phyloP scores from a whole-genome alignment of 2,888 invertebrate genomes.

The Lycophotia porphyrea region DNA sequence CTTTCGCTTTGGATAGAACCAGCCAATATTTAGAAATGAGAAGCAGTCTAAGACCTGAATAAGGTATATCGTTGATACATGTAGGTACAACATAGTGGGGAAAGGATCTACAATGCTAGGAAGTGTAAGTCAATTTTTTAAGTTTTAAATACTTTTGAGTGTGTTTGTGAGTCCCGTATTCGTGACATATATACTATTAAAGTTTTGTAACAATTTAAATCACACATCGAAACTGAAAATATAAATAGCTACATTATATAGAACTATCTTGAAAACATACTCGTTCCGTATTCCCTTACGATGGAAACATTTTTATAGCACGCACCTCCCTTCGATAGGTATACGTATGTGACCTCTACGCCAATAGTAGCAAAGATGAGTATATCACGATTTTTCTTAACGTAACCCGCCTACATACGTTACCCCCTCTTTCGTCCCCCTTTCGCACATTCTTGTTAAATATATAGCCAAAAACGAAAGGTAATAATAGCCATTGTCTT shows the following conservation, averaged over 20 bases:
- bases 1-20: neutral
- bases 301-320: slow-evolving; percentile 26
- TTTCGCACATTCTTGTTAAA: slow-evolving; percentile 69
- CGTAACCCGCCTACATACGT: slow-evolving; percentile 69
- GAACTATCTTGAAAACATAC: slow-evolving; percentile 8
- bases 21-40: neutral
- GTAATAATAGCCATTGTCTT: slow-evolving; percentile 7
- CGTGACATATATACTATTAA: neutral
- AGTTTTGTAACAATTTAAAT: neutral
- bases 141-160: neutral
- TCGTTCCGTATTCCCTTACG: neutral
- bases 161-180: neutral
- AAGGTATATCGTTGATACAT: neutral
- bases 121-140: neutral
- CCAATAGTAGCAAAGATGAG: slow-evolving; percentile 77
- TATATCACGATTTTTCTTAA: slow-evolving; percentile 77
- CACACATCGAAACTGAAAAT: neutral
- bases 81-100: neutral
- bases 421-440: slow-evolving; percentile 72
- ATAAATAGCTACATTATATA: neutral
- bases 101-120: neutral
- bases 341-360: slow-evolving; percentile 64
- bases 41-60: neutral
- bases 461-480: slow-evolving; percentile 6
- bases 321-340: slow-evolving; percentile 33